These are phyloP conservation scores for Paguma larvata DNA, from an alignment of 2,797 vertebrate genomes.

Conservation along the genomic window DNA sequence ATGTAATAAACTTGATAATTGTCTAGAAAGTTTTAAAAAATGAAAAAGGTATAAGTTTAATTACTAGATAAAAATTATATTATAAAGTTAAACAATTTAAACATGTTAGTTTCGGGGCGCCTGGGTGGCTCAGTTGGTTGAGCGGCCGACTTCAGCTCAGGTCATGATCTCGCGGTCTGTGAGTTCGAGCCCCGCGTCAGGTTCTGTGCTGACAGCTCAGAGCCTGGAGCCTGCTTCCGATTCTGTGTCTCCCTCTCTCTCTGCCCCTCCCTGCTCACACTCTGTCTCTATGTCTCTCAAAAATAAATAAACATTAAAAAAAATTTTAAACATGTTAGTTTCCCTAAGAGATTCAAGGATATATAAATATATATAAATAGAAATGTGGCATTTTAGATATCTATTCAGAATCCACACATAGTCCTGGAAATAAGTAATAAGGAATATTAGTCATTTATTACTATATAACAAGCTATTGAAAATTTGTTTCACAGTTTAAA, in stretches of 20 bases:
- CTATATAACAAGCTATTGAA: background rate
- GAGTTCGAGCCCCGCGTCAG: too few relatives aligned
- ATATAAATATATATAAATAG: background rate
- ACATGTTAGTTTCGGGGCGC: background rate
- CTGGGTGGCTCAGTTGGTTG: too few relatives aligned
- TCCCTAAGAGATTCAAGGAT: background rate
- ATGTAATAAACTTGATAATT: background rate
- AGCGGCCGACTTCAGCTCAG: too few relatives aligned
- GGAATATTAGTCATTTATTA: background rate
- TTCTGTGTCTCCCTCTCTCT: too few relatives aligned
- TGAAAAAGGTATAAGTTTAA: background rate
- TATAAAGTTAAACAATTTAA: constrained; percentile 1
- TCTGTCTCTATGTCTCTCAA: too few relatives aligned
- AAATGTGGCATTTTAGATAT: background rate
- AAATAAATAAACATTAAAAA: too few relatives aligned
- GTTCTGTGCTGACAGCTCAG: too few relatives aligned
- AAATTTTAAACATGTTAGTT: background rate
- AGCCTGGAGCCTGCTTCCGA: too few relatives aligned
- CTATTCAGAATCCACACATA: background rate
- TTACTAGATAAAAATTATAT: background rate
- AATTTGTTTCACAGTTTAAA: background rate
- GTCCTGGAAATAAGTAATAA: background rate
- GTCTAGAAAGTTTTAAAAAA: background rate
- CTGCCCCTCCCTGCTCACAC: too few relatives aligned
- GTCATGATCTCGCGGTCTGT: too few relatives aligned